phyloP scores from a whole-genome alignment of 2,113 vertebrate genomes.

The Macquaria ambigua region DNA sequence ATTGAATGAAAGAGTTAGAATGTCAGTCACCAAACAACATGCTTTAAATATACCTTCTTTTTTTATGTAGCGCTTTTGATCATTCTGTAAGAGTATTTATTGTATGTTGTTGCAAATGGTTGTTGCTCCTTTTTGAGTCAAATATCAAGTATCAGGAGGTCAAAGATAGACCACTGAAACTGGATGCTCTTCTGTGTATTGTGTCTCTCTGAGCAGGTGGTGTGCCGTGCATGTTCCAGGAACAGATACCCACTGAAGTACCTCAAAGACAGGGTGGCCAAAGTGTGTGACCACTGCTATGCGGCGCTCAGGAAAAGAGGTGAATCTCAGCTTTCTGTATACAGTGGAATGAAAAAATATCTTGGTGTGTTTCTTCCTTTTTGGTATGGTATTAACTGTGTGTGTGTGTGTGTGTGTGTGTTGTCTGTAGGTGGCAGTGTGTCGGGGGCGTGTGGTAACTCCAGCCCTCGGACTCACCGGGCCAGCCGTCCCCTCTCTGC shows the following conservation, averaged over 20 bases:
- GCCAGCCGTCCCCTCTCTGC: slow-evolving; percentile 91
- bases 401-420: slow-evolving; percentile 7
- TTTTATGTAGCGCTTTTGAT: not conserved
- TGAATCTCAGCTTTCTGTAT: slow-evolving; percentile 38
- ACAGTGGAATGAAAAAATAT: not conserved
- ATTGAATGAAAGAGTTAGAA: not conserved
- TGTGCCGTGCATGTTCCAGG: slow-evolving; percentile 94
- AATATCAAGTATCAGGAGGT: not conserved
- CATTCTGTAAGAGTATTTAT: not conserved
- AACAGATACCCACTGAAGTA: slow-evolving; percentile 97
- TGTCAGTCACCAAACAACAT: not conserved
- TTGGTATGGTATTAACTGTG: not conserved
- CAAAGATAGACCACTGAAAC: not conserved
- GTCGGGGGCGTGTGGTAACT: slow-evolving; percentile 71
- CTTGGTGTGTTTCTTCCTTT: not conserved
- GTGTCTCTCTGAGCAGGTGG: slow-evolving; percentile 85
- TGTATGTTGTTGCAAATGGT: not conserved
- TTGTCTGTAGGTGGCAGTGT: slow-evolving; percentile 74
- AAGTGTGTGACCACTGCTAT: slow-evolving; percentile 96
- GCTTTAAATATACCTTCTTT: not conserved
- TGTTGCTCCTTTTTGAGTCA: not conserved
- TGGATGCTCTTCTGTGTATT: not conserved
- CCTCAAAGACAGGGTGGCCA: slow-evolving; percentile 94
- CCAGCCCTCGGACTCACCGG: slow-evolving; percentile 86
- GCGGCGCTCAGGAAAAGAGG: slow-evolving; percentile 92